Evolutionary conservation across 2,888 invertebrate species (phyloP), one percentile per base, ranked within the genome.

Genomic region (Xylota segnis): DNA sequence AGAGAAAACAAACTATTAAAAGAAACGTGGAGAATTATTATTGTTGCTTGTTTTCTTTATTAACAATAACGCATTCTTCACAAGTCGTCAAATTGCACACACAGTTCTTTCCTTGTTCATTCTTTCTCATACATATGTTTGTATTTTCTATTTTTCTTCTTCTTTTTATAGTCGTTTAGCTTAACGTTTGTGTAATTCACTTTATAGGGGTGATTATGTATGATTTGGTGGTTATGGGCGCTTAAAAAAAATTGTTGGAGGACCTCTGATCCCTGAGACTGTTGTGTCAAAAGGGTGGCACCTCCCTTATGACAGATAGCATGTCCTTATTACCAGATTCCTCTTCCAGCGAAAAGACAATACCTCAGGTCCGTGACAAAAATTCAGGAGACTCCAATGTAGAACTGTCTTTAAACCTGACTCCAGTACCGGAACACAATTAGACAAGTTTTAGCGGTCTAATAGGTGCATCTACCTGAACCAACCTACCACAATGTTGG

Each of bases 31-130:
- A 81, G 70, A 76, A 86, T 81, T 66, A 47, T 72, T 81, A 76
- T 61, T 65, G 47, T 40, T 66, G 59, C 71, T 81, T 76, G 72
- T 82, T 76, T 72, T 72, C 66, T 82, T 82, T 86, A 81, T 86
- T 72, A 86, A 86, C 72, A 82, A 86, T 58, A 76, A 72, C 43
- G 68, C 82, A 81, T 76, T 86, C 76, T 68, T 77, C 63, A 40
- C 76, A 76, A 76, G 76, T 86, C 84, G 59, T 81, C 75, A 81
- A 81, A 84, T 81, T 81, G 75, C 75, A 79, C 65, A 78, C 56
- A 79, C 58, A 75, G 52, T 47, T 84, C 75, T 75, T 79, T 75
- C 56, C 66, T 83, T 59, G 66, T 83, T 77, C 47, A 65, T 47
- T 76, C 70, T 70, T 81, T 70, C 14, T 65, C 71, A 37, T 59